These are phyloP conservation scores for Ceraclea dissimilis DNA, from an alignment of 2,888 invertebrate species.

Conservation along the genomic window DNA sequence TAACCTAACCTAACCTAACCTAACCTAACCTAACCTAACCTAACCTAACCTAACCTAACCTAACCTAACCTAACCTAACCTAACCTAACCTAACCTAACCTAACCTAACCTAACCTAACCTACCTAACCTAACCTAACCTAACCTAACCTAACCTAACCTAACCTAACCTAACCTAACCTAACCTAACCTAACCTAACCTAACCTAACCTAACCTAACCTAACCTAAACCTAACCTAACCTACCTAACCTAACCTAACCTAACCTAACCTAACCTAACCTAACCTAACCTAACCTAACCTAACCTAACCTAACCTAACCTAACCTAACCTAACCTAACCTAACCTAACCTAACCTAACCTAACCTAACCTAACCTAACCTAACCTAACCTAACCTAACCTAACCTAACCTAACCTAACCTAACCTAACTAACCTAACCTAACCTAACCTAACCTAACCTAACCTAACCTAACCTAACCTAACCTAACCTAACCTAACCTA, in stretches of 20 bases:
- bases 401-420: constrained; percentile 2
- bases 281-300: constrained; percentile 7
- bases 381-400: neutral
- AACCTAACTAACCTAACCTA: constrained; percentile 16
- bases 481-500: constrained; percentile 16
- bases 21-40: constrained; percentile 27
- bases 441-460: constrained; percentile 19
- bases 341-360: constrained; percentile 4
- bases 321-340: constrained; percentile 8
- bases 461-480: constrained; percentile 16
- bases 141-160: constrained; percentile 6
- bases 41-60: constrained; percentile 21
- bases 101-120: no score
- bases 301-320: constrained; percentile 6
- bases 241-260: constrained; percentile 6
- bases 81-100: constrained; percentile 22
- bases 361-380: constrained; percentile 4
- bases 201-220: constrained; percentile 8
- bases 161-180: constrained; percentile 8
- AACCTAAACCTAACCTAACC: no score
- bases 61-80: constrained; percentile 24
- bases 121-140: constrained; percentile 7
- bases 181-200: constrained; percentile 8
- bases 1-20: constrained; percentile 26
- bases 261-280: constrained; percentile 7